A percentile compares a stretch with the other conserved stretches of the same genome.
These are phyloP conservation scores for Brachirus orientalis DNA, from an alignment of 2,113 vertebrate species.

Conservation along the genomic window DNA sequence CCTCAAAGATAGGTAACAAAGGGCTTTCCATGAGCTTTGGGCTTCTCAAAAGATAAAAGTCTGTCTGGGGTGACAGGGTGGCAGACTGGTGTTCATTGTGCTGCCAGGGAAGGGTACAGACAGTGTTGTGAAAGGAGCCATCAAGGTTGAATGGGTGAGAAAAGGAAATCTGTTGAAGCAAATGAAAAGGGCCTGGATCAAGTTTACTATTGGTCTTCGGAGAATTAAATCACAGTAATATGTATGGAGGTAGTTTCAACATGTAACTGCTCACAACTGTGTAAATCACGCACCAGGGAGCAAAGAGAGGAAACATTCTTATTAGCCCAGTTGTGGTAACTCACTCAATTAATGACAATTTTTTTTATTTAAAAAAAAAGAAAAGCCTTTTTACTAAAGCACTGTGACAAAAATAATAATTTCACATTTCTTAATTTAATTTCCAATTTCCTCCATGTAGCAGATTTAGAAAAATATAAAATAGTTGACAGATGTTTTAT, in stretches of 20 bases:
- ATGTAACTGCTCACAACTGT: conserved; percentile 66
- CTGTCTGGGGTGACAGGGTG: conserved; percentile 73
- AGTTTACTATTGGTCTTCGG: conserved; percentile 72
- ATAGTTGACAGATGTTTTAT: too few relatives aligned
- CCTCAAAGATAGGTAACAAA: conserved; percentile 80
- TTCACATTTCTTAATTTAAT: too few relatives aligned
- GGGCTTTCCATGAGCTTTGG: conserved; percentile 70
- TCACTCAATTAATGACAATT: conserved; percentile 11
- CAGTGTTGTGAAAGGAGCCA: conserved; percentile 81
- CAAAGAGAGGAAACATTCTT: conserved; percentile 49
- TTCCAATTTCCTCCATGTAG: too few relatives aligned
- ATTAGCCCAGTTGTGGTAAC: conserved; percentile 39
- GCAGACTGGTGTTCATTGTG: conserved; percentile 77
- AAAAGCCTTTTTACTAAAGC: background rate
- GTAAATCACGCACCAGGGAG: conserved; percentile 52
- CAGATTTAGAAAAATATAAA: too few relatives aligned
- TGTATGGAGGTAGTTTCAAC: conserved; percentile 61
- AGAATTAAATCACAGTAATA: conserved; percentile 66
- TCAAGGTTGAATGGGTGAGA: conserved; percentile 82
- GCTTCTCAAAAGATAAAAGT: conserved; percentile 83
- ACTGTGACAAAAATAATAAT: too few relatives aligned
- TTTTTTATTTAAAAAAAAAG: background rate
- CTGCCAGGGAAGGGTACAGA: conserved; percentile 73
- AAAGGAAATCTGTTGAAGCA: conserved; percentile 75
- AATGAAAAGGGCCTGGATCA: conserved; percentile 78